A percentile compares a stretch with the other conserved stretches of the same genome.
phyloP scores from a whole-genome alignment of 2,888 invertebrate genomes.

The Eugnorisma glareosa region DNA sequence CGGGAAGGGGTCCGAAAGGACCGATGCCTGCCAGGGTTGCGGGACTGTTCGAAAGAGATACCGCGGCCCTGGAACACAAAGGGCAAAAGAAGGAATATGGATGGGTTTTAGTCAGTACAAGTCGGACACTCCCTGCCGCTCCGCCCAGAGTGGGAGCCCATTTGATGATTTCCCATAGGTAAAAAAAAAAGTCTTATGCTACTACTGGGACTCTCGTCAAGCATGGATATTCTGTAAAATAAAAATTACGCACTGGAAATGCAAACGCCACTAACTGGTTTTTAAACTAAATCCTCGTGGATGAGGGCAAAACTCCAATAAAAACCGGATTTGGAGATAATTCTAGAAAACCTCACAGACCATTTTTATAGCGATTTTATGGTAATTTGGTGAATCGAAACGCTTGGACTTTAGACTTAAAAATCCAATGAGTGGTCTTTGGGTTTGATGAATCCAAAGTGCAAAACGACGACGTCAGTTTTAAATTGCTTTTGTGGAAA shows the following conservation, averaged over 20 bases:
- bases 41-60: too few species aligned
- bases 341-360: neutral
- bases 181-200: too few species aligned
- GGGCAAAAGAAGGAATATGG: too few species aligned
- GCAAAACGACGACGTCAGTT: neutral
- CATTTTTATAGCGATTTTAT: neutral
- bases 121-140: too few species aligned
- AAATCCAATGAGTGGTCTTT: neutral
- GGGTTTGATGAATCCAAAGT: neutral
- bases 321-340: neutral
- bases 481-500: neutral
- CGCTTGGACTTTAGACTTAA: neutral
- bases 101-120: too few species aligned
- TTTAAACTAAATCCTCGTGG: neutral
- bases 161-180: too few species aligned
- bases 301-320: neutral
- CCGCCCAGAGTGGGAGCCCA: too few species aligned
- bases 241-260: neutral
- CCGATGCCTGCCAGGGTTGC: too few species aligned
- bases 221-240: neutral
- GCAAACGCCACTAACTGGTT: neutral
- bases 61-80: too few species aligned
- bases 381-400: conserved; percentile 3
- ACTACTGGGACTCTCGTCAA: too few species aligned
- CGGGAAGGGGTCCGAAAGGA: too few species aligned